Conservation (phyloP, 2,113 vertebrate species). For the Isichthys henryi region DNA sequence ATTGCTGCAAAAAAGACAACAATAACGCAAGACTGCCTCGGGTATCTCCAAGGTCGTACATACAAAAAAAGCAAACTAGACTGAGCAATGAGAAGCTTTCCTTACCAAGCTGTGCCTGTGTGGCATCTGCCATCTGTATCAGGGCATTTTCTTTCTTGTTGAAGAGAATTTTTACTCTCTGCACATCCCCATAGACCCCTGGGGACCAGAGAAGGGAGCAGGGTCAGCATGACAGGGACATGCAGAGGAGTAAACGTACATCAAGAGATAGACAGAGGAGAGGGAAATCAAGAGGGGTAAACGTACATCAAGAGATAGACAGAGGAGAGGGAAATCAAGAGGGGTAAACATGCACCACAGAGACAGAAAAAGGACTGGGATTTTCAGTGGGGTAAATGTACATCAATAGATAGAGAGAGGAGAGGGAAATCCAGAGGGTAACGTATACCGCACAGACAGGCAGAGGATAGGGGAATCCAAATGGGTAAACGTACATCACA, state of each 20-base stretch:
- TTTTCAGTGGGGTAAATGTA: no score
- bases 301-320: background rate
- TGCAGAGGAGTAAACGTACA: background rate
- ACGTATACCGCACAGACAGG: no score
- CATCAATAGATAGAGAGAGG: no score
- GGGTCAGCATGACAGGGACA: background rate
- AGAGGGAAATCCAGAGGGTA: no score
- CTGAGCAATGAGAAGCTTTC: slow-evolving; percentile 17
- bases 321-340: background rate
- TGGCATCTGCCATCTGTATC: slow-evolving; percentile 77
- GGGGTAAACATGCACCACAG: background rate
- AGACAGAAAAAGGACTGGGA: background rate
- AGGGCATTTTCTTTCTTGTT: slow-evolving; percentile 78
- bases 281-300: background rate
- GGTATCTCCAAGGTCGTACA: background rate
- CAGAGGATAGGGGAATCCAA: no score
- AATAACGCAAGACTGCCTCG: background rate
- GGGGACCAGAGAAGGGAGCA: slow-evolving; percentile 28
- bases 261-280: background rate
- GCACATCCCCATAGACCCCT: slow-evolving; percentile 80
- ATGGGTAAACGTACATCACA: no score
- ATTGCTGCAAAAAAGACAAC: slow-evolving; percentile 56
- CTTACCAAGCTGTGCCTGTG: slow-evolving; percentile 75
- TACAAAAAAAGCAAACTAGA: background rate
- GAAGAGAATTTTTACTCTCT: slow-evolving; percentile 81